A percentile compares a stretch with the other conserved stretches of the same genome.
Evolutionary conservation across 2,888 invertebrate genomes (phyloP).

Genomic region (Hydrotaea cyrtoneurina): DNA sequence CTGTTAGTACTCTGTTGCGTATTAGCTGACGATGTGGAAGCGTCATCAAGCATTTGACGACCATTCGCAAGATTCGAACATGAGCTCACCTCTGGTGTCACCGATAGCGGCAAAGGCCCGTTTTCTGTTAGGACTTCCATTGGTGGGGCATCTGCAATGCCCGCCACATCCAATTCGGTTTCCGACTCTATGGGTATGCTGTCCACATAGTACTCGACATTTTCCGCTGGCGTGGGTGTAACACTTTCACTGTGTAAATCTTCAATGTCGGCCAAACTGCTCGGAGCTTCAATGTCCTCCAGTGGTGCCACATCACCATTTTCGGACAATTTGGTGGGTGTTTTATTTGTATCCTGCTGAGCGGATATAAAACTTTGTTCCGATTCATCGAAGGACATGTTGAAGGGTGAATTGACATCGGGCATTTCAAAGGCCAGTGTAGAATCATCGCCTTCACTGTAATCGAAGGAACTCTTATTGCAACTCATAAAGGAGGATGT

Average conservation of each 20-base stretch:
- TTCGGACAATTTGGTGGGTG: slow-evolving; percentile 37
- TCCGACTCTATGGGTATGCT: slow-evolving; percentile 74
- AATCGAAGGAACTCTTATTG: slow-evolving; percentile 81
- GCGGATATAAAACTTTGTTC: slow-evolving; percentile 79
- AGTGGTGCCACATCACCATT: slow-evolving; percentile 6
- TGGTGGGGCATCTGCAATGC: slow-evolving; percentile 71
- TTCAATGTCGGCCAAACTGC: slow-evolving; percentile 72
- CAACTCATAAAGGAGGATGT: slow-evolving; percentile 83
- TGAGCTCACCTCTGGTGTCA: slow-evolving; percentile 78
- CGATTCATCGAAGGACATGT: slow-evolving; percentile 79
- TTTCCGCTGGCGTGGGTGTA: slow-evolving; percentile 76
- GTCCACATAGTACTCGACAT: slow-evolving; percentile 60
- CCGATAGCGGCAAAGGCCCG: slow-evolving; percentile 66
- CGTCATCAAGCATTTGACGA: slow-evolving; percentile 44
- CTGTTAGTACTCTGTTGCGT: slow-evolving; percentile 50
- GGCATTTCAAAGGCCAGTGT: slow-evolving; percentile 75
- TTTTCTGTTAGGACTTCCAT: slow-evolving; percentile 71
- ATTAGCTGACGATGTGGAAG: slow-evolving; percentile 14
- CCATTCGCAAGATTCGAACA: slow-evolving; percentile 44
- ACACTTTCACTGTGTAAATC: slow-evolving; percentile 77
- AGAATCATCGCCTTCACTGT: slow-evolving; percentile 77
- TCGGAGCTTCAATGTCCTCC: slow-evolving; percentile 70
- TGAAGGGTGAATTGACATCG: slow-evolving; percentile 78
- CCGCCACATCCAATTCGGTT: slow-evolving; percentile 72
- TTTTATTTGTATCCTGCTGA: slow-evolving; percentile 48